Conservation (phyloP, 2,113 vertebrate species). For the Oreochromis spilurus region DNA sequence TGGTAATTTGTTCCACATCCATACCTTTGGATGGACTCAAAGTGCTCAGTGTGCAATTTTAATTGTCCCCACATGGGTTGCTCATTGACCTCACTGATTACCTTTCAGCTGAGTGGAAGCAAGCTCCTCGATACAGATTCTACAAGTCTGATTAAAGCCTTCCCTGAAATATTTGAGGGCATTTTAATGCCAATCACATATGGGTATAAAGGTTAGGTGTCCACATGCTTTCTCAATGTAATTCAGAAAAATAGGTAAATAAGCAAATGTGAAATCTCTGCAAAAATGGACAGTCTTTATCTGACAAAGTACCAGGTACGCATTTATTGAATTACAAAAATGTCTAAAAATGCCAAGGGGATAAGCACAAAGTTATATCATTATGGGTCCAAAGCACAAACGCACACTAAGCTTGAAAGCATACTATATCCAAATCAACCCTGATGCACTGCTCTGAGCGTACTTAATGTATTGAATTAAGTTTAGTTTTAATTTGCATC, state of each 20-base stretch:
- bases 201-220: neutral
- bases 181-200: neutral
- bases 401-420: neutral
- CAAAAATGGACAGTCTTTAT: neutral
- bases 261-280: neutral
- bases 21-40: neutral
- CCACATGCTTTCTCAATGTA: neutral
- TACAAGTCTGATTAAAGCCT: neutral
- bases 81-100: neutral
- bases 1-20: neutral
- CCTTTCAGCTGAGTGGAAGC: neutral
- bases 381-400: neutral
- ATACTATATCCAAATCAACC: neutral
- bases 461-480: constrained; percentile 31
- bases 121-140: neutral
- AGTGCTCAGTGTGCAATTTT: neutral
- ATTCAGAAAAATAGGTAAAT: neutral
- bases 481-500: constrained; percentile 48
- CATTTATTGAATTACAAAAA: neutral
- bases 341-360: neutral
- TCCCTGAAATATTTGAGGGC: neutral
- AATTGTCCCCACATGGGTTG: neutral
- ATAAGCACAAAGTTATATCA: neutral
- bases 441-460: constrained; percentile 11
- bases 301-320: neutral